These are phyloP conservation scores for Epistrophe grossulariae DNA, from an alignment of 2,888 invertebrate genomes.

Conservation along the genomic window DNA sequence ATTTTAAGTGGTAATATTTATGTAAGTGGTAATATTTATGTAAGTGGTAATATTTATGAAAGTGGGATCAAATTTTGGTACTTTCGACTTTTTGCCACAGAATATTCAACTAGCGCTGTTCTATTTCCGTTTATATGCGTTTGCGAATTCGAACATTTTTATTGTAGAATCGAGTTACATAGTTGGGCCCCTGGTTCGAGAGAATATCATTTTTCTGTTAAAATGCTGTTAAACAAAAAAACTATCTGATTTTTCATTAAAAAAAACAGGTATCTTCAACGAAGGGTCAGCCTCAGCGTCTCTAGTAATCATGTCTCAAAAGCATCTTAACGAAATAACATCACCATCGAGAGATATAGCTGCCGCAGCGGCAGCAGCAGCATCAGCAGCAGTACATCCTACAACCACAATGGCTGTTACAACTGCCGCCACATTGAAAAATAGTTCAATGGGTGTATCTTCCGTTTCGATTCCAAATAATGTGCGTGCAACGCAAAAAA, in stretches of 20 bases:
- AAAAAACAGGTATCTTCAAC: slow-evolving; percentile 59
- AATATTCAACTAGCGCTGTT: too few relatives aligned
- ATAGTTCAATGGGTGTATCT: slow-evolving; percentile 39
- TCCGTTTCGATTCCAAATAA: slow-evolving; percentile 38
- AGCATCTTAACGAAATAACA: slow-evolving; percentile 79
- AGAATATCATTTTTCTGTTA: not conserved
- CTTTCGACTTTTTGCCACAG: too few relatives aligned
- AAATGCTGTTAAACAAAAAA: not conserved
- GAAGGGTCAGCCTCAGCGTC: slow-evolving; percentile 84
- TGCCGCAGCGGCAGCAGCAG: slow-evolving; percentile 77
- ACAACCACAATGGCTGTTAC: slow-evolving; percentile 68
- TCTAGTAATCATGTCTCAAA: slow-evolving; percentile 83
- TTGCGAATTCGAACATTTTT: too few relatives aligned
- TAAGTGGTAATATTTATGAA: too few relatives aligned
- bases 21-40: too few relatives aligned
- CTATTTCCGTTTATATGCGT: too few relatives aligned
- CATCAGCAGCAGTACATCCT: slow-evolving; percentile 73
- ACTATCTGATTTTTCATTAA: not conserved
- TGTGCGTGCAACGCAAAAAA: slow-evolving; percentile 78
- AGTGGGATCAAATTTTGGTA: too few relatives aligned
- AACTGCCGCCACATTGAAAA: slow-evolving; percentile 36
- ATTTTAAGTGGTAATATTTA: too few relatives aligned
- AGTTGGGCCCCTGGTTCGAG: too few relatives aligned
- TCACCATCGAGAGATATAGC: slow-evolving; percentile 72
- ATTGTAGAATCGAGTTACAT: too few relatives aligned